phyloP scores from a whole-genome alignment of 2,113 vertebrate species.

The Brachypodius melanocephalos region DNA sequence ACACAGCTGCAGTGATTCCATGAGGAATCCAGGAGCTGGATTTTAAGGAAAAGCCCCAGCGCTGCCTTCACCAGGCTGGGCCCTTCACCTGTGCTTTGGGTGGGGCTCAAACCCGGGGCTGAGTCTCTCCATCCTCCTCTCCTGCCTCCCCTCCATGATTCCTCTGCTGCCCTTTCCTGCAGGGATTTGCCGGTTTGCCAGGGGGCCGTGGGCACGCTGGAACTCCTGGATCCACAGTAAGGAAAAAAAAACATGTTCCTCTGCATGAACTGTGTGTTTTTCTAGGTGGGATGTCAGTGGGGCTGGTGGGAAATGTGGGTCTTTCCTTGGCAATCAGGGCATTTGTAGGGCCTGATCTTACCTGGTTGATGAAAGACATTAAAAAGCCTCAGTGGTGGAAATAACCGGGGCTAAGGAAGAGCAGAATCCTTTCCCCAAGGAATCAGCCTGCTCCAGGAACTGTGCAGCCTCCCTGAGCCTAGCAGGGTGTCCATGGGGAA shows the following conservation, averaged over 20 bases:
- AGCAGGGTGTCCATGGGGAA: accelerated
- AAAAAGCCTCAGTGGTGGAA: not conserved
- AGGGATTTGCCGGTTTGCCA: slow-evolving; percentile 78
- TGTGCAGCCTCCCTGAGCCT: not conserved
- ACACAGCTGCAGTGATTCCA: accelerated
- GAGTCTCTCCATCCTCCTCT: not conserved
- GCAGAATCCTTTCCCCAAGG: not conserved
- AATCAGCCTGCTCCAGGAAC: not conserved
- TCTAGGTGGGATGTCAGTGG: not conserved
- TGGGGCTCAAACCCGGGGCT: not conserved
- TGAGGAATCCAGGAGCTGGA: not conserved
- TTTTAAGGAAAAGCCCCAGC: not conserved
- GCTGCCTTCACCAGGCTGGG: not conserved
- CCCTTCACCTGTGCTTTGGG: not conserved
- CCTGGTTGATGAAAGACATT: not conserved
- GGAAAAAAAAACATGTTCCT: not conserved
- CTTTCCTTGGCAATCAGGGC: not conserved
- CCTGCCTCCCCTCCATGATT: not conserved
- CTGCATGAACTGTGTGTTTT: not conserved
- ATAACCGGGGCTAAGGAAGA: not conserved
- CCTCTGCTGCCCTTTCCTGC: not conserved
- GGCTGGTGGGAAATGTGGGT: not conserved
- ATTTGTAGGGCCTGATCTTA: not conserved
- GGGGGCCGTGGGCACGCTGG: slow-evolving; percentile 76
- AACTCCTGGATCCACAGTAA: slow-evolving; percentile 75